These are phyloP conservation scores for Lepidocyrtinus sp. DNA, from an alignment of 2,888 invertebrate genomes.

Conservation along the genomic window DNA sequence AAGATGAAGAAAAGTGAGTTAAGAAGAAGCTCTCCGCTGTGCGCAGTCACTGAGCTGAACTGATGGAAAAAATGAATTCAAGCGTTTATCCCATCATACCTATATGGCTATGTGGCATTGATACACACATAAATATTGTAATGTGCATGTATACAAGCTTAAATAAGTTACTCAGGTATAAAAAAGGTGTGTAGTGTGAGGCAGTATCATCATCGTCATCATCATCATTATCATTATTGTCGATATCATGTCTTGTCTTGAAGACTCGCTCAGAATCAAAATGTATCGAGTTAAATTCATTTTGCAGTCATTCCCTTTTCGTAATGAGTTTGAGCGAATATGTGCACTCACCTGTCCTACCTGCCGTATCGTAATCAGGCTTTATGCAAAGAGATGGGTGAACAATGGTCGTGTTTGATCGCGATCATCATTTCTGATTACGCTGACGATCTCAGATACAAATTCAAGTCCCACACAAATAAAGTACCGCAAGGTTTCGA, in stretches of 20 bases:
- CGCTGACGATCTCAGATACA: conserved; percentile 28
- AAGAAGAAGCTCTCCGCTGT: conserved; percentile 18
- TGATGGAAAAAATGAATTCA: conserved; percentile 31
- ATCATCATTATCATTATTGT: conserved; percentile 22
- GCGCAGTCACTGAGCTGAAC: conserved; percentile 8
- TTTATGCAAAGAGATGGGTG: conserved; percentile 18
- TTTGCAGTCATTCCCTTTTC: conserved; percentile 38
- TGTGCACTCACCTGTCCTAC: conserved; percentile 54
- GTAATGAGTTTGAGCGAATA: conserved; percentile 33
- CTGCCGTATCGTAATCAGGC: too few relatives aligned
- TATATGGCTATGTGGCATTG: not conserved
- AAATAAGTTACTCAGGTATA: conserved; percentile 2
- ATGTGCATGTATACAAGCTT: conserved; percentile 1
- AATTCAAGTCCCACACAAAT: not conserved
- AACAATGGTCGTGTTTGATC: not conserved
- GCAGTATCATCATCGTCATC: conserved; percentile 36
- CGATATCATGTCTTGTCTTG: conserved; percentile 32
- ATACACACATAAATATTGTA: conserved; percentile 12
- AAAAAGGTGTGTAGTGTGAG: conserved; percentile 4
- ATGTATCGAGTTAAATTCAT: conserved; percentile 19
- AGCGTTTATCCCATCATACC: not conserved
- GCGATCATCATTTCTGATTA: conserved; percentile 29
- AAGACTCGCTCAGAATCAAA: conserved; percentile 14
- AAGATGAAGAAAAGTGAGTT: conserved; percentile 19
- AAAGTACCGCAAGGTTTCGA: not conserved